Evolutionary conservation across 2,113 vertebrate genomes (phyloP).

Genomic region (Trogon melanurus): DNA sequence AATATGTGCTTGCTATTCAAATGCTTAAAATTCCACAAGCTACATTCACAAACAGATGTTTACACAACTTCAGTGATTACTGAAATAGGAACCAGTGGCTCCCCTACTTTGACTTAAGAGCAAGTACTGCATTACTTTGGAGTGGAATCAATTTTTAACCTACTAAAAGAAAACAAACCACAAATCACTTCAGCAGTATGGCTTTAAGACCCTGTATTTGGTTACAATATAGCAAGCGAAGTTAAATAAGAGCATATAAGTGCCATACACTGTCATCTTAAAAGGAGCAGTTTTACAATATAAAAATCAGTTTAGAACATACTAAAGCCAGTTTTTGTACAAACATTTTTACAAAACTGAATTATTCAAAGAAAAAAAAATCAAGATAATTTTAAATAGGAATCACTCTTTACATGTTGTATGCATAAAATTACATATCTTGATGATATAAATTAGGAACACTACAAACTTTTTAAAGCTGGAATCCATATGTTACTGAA

Average conservation of each 20-base stretch:
- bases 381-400: conserved; percentile 22
- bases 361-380: conserved; percentile 25
- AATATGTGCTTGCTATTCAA: conserved; percentile 10
- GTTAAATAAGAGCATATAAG: conserved; percentile 13
- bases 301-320: conserved; percentile 57
- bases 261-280: neutral
- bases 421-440: conserved; percentile 5
- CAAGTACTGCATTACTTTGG: conserved; percentile 24
- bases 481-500: neutral
- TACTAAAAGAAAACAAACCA: conserved; percentile 3
- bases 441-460: conserved; percentile 46
- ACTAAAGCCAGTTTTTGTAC: conserved; percentile 49
- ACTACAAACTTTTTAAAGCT: conserved; percentile 29
- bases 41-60: neutral
- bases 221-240: conserved; percentile 34
- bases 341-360: conserved; percentile 65
- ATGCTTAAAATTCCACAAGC: conserved; percentile 1
- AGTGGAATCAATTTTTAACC: conserved; percentile 1
- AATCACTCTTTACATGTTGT: conserved; percentile 27
- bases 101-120: neutral
- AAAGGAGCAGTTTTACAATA: conserved; percentile 27
- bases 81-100: neutral
- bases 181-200: conserved; percentile 8
- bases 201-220: conserved; percentile 53
- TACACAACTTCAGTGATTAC: neutral